Evolutionary conservation across 30 jellyfish, hydroid and myxozoan genomes (phyloP).

Genomic region (Cassiopea andromeda): DNA sequence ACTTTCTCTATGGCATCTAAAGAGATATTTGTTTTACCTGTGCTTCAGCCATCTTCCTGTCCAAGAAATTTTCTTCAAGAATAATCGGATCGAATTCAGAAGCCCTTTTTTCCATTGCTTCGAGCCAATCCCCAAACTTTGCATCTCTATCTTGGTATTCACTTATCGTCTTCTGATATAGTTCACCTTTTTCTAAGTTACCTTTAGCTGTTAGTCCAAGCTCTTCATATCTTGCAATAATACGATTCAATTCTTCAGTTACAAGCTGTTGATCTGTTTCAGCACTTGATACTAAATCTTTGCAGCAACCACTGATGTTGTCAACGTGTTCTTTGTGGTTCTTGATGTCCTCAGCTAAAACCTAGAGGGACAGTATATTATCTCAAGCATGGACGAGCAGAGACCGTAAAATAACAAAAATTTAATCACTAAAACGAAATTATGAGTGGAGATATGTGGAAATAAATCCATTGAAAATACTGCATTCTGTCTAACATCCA

Average conservation of each 20-base stretch:
- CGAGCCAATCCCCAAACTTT: background rate
- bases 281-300: background rate
- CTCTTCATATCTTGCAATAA: background rate
- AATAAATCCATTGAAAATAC: no score
- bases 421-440: no score
- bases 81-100: slow-evolving; percentile 6
- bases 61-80: slow-evolving; percentile 2
- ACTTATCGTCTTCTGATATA: background rate
- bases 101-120: background rate
- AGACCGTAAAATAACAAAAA: background rate
- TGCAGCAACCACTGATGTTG: slow-evolving; percentile 24
- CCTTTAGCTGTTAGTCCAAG: background rate
- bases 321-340: slow-evolving; percentile 32
- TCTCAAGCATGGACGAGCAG: background rate
- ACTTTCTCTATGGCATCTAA: no score
- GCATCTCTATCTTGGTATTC: background rate
- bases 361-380: background rate
- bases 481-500: no score
- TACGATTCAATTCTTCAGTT: background rate
- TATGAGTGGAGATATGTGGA: no score
- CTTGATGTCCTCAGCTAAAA: slow-evolving; percentile 54
- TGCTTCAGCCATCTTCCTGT: background rate
- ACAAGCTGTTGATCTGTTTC: slow-evolving; percentile 4
- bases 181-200: background rate
- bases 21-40: background rate